These are phyloP conservation scores for Sebastolobus altivelis DNA, from an alignment of 2,797 vertebrate genomes.

Conservation along the genomic window DNA sequence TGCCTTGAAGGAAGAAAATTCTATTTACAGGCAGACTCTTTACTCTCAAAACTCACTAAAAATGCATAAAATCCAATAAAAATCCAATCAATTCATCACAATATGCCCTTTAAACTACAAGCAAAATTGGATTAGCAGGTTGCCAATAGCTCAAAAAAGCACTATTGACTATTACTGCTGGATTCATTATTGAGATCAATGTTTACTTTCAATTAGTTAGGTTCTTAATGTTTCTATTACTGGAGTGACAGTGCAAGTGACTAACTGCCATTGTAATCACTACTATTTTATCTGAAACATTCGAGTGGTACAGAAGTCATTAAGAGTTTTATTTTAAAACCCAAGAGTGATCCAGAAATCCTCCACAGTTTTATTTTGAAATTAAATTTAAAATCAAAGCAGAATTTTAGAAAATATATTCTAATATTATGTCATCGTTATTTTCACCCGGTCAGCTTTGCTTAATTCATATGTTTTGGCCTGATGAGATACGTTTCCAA, in stretches of 20 bases:
- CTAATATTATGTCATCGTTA: not conserved
- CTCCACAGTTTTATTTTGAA: too few relatives aligned
- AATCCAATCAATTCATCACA: not conserved
- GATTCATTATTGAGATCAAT: not conserved
- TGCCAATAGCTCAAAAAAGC: not conserved
- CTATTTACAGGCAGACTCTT: not conserved
- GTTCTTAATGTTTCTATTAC: not conserved
- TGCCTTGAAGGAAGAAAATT: not conserved
- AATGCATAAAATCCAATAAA: not conserved
- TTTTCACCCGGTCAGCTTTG: not conserved
- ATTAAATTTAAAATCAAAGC: too few relatives aligned
- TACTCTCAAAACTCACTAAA: not conserved
- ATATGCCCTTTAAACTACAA: not conserved
- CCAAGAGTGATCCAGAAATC: too few relatives aligned
- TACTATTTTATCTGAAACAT: not conserved
- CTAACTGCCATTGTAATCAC: not conserved
- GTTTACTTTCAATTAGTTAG: too few relatives aligned
- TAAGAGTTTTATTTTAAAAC: not conserved
- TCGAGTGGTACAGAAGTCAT: rapidly evolving
- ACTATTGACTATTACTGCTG: not conserved
- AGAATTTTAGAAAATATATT: too few relatives aligned
- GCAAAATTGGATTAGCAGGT: not conserved
- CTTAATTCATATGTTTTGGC: not conserved
- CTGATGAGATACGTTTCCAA: not conserved
- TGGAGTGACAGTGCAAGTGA: not conserved